Percentiles rank a stretch among this genome's conserved stretches.
Conservation (phyloP, 2,113 vertebrate species). For the Fregetta grallaria region DNA sequence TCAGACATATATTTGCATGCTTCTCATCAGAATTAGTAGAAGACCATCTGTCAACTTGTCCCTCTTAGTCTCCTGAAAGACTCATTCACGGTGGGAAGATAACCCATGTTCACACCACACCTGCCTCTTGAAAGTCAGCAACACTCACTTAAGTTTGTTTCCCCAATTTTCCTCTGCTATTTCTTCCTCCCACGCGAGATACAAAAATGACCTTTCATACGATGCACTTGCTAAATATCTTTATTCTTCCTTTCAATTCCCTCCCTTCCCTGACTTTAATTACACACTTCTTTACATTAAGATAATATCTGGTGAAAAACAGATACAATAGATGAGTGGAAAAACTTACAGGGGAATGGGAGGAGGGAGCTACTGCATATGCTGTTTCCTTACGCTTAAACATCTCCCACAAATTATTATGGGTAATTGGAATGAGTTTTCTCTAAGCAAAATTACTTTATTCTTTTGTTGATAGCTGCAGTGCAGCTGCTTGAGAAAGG, state of each 20-base stretch:
- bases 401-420: constrained; percentile 65
- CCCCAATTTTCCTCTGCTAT: not conserved
- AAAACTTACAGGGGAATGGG: constrained; percentile 21
- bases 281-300: constrained; percentile 40
- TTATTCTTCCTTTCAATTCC: not conserved
- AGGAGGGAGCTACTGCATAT: constrained; percentile 4
- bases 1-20: not conserved
- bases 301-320: constrained; percentile 38
- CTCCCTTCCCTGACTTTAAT: constrained; percentile 58
- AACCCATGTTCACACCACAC: not conserved
- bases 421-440: constrained; percentile 62
- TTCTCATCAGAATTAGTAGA: not conserved
- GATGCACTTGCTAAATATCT: not conserved
- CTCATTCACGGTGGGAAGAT: not conserved
- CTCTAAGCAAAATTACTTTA: constrained; percentile 63
- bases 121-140: not conserved
- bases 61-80: not conserved
- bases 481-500: constrained; percentile 61
- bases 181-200: not conserved
- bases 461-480: constrained; percentile 66
- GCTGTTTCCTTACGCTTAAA: constrained; percentile 58
- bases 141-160: not conserved
- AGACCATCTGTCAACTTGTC: not conserved
- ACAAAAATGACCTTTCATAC: constrained; percentile 14
- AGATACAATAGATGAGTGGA: constrained; percentile 55